Evolutionary conservation across 2,888 invertebrate genomes (phyloP), one percentile per base, ranked within the genome.

Genomic region (Macaria notata): DNA sequence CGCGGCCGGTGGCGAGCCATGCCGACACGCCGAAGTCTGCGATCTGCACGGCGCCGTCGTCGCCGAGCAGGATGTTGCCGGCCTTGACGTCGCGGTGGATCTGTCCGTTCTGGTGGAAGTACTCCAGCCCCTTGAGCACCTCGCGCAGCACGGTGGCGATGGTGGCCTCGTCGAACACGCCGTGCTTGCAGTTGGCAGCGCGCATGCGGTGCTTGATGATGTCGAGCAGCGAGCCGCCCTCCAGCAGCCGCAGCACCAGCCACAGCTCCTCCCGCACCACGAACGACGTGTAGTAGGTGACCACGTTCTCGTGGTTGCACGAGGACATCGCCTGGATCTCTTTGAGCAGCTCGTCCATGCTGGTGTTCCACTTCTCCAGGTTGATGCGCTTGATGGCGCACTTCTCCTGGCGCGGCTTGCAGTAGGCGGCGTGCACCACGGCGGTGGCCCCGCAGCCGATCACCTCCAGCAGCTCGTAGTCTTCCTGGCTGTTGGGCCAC

Each of bases 1-100:
- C 99, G 46, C 99, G 94, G 0, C 99, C 99, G 0, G 98, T 98
- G 9, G 99, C 98, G 65, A 99, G 89, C 99, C 98, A 99, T 0
- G 99, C 99, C 65, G 98, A 98, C 0, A 99, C 99, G 61, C 99
- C 99, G 84, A 99, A 99, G 90, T 99, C 99, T 3, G 99, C 99
- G 70, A 99, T 99, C 91, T 99, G 99, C 53, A 99, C 98, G 7
- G 97, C 97, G 36, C 98, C 99, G 87, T 99, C 99, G 80, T 98
- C 98, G 31, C 99, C 99, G 54, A 99, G 93, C 46, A 99, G 93
- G 75, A 99, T 99, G 85, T 99, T 83, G 0, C 84, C 84, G 2
- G 88, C 88, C 59, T 89, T 89, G 45, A 88, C 83, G 53, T 93
- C 97, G 94, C 98, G 94, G 88, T 98, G 98, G 75, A 98, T 98